Evolutionary conservation across 2,888 invertebrate genomes (phyloP), one percentile per base, ranked within the genome.

Genomic region (Icerya purchasi): DNA sequence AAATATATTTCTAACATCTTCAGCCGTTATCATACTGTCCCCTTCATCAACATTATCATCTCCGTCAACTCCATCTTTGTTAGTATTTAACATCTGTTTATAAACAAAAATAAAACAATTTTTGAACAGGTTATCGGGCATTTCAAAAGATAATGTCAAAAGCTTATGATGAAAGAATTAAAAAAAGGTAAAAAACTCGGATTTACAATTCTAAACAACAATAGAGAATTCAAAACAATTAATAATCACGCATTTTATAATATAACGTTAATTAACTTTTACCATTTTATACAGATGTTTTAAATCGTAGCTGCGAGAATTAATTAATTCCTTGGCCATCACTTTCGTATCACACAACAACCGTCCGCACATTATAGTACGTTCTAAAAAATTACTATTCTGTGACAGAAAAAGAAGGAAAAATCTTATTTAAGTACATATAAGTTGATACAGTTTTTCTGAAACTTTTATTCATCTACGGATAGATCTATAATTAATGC

Each of bases 281-380:
- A 72, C 81, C 63, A 78, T 79, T 23, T 78, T 77, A 66, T 86
- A 88, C 0, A 91, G 75, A 0, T 86, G 78, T 61, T 84, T 83
- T 53, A 99, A 75, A 72, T 98, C 97, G 70, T 90, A 99, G 67
- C 90, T 91, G 66, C 91, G 78, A 8, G 88, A 84, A 66, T 86
- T 81, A 22, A 98, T 86, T 53, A 97, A 76, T 74, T 99, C 98
- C 76, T 88, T 88, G 0, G 96, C 91, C 0, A 93, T 89, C 24
- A 87, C 76, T 73, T 86, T 87, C 1, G 93, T 80, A 71, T 97
- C 96, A 69, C 92, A 92, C 0, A 96, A 80, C 62, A 96, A 77
- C 56, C 96, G 80, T 0, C 97, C 97, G 65, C 77, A 76, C 54
- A 77, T 71, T 8, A 72, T 68, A 58, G 67, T 66, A 60, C 67